Evolutionary conservation across 2,797 vertebrate genomes (phyloP).

Genomic region (Hippocampus kuda): DNA sequence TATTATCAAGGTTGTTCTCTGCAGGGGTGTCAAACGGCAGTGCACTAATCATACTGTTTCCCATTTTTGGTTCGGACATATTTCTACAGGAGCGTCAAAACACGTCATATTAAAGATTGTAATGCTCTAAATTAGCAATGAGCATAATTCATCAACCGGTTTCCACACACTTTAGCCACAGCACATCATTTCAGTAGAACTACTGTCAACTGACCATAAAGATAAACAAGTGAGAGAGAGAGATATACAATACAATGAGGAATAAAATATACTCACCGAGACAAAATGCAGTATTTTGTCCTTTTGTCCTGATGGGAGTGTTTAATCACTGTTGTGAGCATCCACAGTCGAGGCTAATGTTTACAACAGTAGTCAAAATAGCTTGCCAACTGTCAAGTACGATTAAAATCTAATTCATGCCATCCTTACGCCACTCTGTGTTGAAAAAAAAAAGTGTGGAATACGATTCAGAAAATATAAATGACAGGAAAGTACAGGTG

Average conservation of each 20-base stretch:
- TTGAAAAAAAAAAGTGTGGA: neutral
- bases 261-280: neutral
- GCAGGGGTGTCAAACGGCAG: neutral
- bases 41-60: neutral
- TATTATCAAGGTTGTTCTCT: neutral
- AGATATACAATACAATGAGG: neutral
- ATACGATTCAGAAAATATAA: too few species aligned
- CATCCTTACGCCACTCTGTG: neutral
- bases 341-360: too few species aligned
- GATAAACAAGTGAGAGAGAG: neutral
- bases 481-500: neutral
- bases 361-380: neutral
- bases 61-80: neutral
- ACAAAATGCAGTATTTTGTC: neutral
- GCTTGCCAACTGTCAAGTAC: neutral
- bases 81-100: neutral
- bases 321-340: neutral
- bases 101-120: neutral
- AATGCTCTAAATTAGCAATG: neutral
- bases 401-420: neutral
- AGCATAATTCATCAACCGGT: neutral
- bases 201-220: neutral
- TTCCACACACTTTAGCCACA: neutral
- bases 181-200: neutral
- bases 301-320: neutral